Evolutionary conservation across 2,888 invertebrate species (phyloP).

Genomic region (Eulithis prunata): DNA sequence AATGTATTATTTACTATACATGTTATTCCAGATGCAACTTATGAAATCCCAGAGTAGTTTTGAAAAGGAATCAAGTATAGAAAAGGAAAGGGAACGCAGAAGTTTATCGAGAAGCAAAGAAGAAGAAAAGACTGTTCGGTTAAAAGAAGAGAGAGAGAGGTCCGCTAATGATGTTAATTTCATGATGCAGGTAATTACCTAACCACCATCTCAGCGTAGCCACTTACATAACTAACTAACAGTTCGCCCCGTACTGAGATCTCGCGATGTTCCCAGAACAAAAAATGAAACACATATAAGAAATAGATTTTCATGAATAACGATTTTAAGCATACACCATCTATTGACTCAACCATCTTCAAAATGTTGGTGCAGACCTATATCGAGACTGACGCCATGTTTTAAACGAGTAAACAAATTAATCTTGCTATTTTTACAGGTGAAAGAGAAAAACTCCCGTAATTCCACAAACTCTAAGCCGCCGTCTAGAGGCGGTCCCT

Average conservation of each 20-base stretch:
- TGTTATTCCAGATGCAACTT: constrained; percentile 78
- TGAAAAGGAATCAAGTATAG: constrained; percentile 80
- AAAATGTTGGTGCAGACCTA: no score
- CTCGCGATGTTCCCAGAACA: no score
- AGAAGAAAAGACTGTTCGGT: constrained; percentile 65
- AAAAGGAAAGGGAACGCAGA: constrained; percentile 77
- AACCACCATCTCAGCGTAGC: no score
- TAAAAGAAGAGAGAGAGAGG: constrained; percentile 63
- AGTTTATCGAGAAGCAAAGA: constrained; percentile 77
- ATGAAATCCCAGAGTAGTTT: constrained; percentile 82
- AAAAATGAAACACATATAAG: no score
- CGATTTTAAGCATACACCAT: no score
- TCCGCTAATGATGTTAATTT: constrained; percentile 76
- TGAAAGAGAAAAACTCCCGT: constrained; percentile 78
- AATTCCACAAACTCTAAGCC: constrained; percentile 66
- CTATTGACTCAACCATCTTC: no score
- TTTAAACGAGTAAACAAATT: no score
- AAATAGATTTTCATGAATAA: no score
- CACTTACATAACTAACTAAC: no score
- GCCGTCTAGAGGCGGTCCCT: constrained; percentile 73
- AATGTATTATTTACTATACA: not conserved
- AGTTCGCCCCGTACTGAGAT: no score
- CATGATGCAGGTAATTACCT: constrained; percentile 72
- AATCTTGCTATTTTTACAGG: constrained; percentile 50
- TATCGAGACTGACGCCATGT: no score